phyloP scores from a whole-genome alignment of 1,140 invertebrate species.

The Calephelis virginiensis region DNA sequence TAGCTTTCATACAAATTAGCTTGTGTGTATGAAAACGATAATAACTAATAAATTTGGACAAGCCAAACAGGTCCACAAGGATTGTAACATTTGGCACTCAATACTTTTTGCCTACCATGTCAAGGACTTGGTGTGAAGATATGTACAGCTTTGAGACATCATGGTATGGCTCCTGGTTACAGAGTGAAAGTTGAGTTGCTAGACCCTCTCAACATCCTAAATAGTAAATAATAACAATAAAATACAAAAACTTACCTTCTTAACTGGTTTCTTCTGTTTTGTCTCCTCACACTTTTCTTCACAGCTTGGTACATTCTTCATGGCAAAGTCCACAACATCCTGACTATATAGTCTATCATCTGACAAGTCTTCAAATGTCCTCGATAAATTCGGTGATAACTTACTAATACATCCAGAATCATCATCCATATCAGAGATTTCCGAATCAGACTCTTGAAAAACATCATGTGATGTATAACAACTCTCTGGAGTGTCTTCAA shows the following conservation, averaged over 20 bases:
- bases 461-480: slow-evolving; percentile 65
- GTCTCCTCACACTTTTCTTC: slow-evolving; percentile 2
- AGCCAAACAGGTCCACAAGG: too few relatives aligned
- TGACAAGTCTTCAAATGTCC: slow-evolving; percentile 56
- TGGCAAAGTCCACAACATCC: slow-evolving; percentile 57
- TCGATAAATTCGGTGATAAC: slow-evolving; percentile 46
- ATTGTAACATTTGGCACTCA: too few relatives aligned
- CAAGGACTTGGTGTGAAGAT: too few relatives aligned
- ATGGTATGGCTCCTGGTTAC: too few relatives aligned
- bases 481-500: slow-evolving; percentile 61
- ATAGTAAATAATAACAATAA: neutral
- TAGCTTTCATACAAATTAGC: too few relatives aligned
- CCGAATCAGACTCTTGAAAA: slow-evolving; percentile 45
- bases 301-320: slow-evolving; percentile 28
- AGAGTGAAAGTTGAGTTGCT: too few relatives aligned
- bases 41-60: too few relatives aligned
- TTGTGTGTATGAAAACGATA: too few relatives aligned
- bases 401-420: slow-evolving; percentile 49
- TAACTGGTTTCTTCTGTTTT: slow-evolving; percentile 39
- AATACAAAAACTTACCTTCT: slow-evolving; percentile 46
- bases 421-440: slow-evolving; percentile 47
- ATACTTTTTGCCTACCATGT: too few relatives aligned
- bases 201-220: neutral
- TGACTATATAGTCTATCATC: slow-evolving; percentile 56
- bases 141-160: too few relatives aligned